Conservation (phyloP, 2,797 vertebrate species). For the Sarcophilus harrisii region DNA sequence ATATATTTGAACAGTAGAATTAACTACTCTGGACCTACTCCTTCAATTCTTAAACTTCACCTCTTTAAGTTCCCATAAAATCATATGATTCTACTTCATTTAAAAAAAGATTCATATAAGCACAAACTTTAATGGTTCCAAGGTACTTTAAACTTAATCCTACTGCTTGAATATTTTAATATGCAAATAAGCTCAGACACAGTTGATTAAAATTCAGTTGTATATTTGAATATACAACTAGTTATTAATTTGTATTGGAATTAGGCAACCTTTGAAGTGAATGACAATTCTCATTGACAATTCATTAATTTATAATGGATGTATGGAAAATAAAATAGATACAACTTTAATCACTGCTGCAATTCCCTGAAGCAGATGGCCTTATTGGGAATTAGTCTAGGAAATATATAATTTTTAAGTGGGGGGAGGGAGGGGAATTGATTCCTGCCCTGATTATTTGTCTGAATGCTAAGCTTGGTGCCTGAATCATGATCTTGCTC, state of each 20-base stretch:
- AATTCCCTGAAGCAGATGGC: background rate
- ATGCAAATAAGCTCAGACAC: background rate
- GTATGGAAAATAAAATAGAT: background rate
- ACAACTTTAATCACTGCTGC: background rate
- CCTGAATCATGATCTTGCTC: too few species aligned
- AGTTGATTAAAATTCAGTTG: constrained; percentile 44
- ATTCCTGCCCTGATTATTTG: too few species aligned
- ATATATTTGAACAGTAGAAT: background rate
- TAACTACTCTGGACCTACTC: background rate
- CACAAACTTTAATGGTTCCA: constrained; percentile 32
- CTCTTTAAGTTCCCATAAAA: background rate
- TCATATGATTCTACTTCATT: background rate
- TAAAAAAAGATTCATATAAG: constrained; percentile 38
- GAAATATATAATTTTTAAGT: background rate
- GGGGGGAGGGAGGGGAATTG: background rate
- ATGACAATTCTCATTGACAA: background rate
- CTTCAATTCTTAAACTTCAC: background rate
- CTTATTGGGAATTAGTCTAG: background rate
- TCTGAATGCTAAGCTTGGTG: too few species aligned
- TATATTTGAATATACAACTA: constrained; percentile 20
- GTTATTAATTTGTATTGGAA: background rate
- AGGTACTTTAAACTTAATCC: constrained; percentile 37
- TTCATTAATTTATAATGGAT: background rate
- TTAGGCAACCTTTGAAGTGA: background rate
- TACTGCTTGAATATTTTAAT: constrained; percentile 11